phyloP scores from a whole-genome alignment of 2,113 vertebrate species.

The Narcine bancroftii region DNA sequence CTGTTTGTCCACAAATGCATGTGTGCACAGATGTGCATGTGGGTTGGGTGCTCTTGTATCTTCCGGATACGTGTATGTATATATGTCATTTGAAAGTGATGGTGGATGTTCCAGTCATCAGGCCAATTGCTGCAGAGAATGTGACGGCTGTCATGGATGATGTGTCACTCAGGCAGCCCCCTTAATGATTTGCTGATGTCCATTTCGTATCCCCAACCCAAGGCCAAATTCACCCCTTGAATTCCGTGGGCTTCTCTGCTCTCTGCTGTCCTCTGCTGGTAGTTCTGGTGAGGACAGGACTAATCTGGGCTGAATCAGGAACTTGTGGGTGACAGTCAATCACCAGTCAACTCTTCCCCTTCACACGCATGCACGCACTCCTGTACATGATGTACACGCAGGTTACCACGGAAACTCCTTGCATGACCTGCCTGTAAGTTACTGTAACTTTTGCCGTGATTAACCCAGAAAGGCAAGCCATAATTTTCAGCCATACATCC shows the following conservation, averaged over 20 bases:
- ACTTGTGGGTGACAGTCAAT: too few relatives aligned
- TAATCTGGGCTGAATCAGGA: too few relatives aligned
- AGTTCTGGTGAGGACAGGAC: background rate
- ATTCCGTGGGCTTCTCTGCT: background rate
- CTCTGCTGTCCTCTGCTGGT: background rate
- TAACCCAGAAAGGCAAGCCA: background rate
- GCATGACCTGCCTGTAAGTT: background rate
- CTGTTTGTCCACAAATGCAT: background rate
- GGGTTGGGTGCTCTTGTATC: too few relatives aligned
- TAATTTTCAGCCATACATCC: slow-evolving; percentile 23
- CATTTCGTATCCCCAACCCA: background rate
- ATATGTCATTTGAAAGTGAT: too few relatives aligned
- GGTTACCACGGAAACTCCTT: background rate
- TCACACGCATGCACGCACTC: background rate
- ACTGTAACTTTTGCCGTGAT: too few relatives aligned
- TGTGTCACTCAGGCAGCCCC: background rate
- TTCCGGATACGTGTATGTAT: too few relatives aligned
- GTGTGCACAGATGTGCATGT: background rate
- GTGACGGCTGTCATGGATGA: background rate
- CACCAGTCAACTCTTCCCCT: slow-evolving; percentile 46
- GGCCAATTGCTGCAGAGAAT: background rate
- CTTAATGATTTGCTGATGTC: too few relatives aligned
- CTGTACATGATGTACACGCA: background rate
- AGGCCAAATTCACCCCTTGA: background rate
- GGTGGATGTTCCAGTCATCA: background rate